Base-by-base conservation (phyloP, 2,113 vertebrate species). In the Otolemur garnettii region DNA sequence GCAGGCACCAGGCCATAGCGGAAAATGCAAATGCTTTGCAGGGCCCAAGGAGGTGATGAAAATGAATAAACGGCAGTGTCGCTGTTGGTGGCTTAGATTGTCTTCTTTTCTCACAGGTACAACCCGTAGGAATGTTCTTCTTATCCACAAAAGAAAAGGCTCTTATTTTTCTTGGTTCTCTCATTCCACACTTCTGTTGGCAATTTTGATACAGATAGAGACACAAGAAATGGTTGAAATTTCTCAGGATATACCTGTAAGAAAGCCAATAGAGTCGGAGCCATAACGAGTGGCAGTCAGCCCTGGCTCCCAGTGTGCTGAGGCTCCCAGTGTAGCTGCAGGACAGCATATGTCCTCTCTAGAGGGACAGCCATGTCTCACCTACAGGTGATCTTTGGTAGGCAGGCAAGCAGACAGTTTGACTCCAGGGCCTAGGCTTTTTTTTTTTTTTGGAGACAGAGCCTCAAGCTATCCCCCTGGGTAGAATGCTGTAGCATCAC, bases 141-240 rank as follows among this genome's bases (percentile, higher is more conserved):
- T n/a, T 15, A 42, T 28, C 42, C 59, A 77, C 15, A 66, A 60
- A 35, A 33, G 82, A 62, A 83, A 21, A 62, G 22, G 6, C 13
- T 85, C 22, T 33, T n/a, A 24, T 42, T 88, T 92, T 68, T 91
- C 68, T 72, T 80, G 75, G 64, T 60, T 87, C 21, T 93, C 17
- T 62, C 7, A 4, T 59, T 88, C 57, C 24, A 69, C 11, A 9
- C 86, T 88, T 78, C 77, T 88, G n/a, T 89, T 80, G 35, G 9
- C 0, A 81, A 28, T 60, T 59, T 74, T 72, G 68, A 35, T 57
- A 66, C 5, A 84, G n/a, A 84, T 2, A 78, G 9, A 28, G 22
- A 86, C 19, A 72, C 19, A 57, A 82, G 26, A 79, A 26, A 64
- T 55, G n/a, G 45, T 33, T 95, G 80, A 45, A 6, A 5, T n/a